Base-by-base conservation (phyloP, 2,797 vertebrate genomes). In the Halcyon badia region DNA sequence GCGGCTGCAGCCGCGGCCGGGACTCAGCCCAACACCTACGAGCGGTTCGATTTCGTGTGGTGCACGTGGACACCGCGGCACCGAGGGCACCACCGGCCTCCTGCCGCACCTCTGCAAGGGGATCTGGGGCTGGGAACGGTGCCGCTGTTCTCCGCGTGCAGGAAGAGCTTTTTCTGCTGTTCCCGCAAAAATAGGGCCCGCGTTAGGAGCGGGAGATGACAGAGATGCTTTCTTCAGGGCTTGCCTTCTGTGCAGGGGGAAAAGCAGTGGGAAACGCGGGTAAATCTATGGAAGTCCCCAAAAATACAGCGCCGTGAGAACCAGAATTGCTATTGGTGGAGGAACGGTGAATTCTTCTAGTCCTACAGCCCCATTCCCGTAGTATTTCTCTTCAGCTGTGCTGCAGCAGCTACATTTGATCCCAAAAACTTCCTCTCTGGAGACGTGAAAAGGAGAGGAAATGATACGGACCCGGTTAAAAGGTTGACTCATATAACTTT, bases 301-400 rank as follows among this genome's bases (percentile, higher is more conserved):
- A 9, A 44, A 6, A 4, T 2, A 5, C 26, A 6, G 11, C 33
- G 1, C 16, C 1, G 4, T 1, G 17, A 30, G 48, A n/a, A 48
- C 15, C 20, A 19, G 61, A 10, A 3, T 0, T 28, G 51, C 22
- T 8, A 0, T 7, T 11, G 1, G 33, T 5, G 52, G 4, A 7
- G 4, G 54, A 16, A 4, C 2, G 6, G 14, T 39, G 57, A 19
- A 9, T 51, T 51, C 49, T 26, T 49, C 22, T 46, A 6, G 21
- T 46, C 20, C 44, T 48, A 25, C 4, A 26, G 35, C 41, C 48
- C 54, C 21, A 2, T 9, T 56, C 26, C 30, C 1, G 0, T 3
- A 0, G 21, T 2, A 1, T 49, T 42, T 26, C 65, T 49, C 22
- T 42, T 28, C 41, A 24, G 57, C 65, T 0, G 0, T 22, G 35